These are phyloP conservation scores for Austrofundulus limnaeus DNA, from an alignment of 2,113 vertebrate species.

Conservation along the genomic window DNA sequence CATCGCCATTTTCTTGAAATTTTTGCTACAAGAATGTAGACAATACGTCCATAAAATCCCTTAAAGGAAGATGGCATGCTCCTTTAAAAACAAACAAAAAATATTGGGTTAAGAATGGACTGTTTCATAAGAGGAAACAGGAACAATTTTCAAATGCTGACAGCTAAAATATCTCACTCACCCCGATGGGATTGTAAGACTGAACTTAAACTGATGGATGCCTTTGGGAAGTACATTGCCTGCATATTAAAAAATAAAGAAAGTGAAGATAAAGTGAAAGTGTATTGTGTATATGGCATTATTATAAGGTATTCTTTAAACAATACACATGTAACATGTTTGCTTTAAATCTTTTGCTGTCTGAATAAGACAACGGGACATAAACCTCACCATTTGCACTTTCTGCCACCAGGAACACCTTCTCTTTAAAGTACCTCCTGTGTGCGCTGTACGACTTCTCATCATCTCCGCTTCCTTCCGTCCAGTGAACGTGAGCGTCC, in stretches of 20 bases:
- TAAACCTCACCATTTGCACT: slow-evolving; percentile 26
- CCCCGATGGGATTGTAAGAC: slow-evolving; percentile 59
- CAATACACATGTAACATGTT: too few relatives aligned
- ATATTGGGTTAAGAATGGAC: neutral
- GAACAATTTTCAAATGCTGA: neutral
- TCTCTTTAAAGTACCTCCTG: slow-evolving; percentile 67
- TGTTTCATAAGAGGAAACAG: neutral
- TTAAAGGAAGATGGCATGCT: slow-evolving; percentile 68
- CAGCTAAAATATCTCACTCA: neutral
- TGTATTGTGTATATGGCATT: too few relatives aligned
- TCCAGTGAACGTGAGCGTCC: slow-evolving; percentile 51
- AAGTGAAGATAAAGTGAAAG: too few relatives aligned
- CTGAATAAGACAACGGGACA: too few relatives aligned
- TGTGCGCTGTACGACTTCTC: neutral
- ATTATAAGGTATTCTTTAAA: too few relatives aligned
- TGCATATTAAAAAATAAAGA: too few relatives aligned
- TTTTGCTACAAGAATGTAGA: slow-evolving; percentile 64
- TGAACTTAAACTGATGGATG: slow-evolving; percentile 61
- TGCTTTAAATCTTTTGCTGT: too few relatives aligned
- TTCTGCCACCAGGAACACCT: slow-evolving; percentile 51
- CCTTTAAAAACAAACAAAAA: slow-evolving; percentile 40
- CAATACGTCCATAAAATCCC: slow-evolving; percentile 43
- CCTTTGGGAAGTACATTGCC: slow-evolving; percentile 53
- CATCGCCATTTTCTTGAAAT: slow-evolving; percentile 57
- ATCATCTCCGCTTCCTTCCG: neutral